Conservation (phyloP, 2,888 invertebrate species). For the Thymelicus sylvestris region DNA sequence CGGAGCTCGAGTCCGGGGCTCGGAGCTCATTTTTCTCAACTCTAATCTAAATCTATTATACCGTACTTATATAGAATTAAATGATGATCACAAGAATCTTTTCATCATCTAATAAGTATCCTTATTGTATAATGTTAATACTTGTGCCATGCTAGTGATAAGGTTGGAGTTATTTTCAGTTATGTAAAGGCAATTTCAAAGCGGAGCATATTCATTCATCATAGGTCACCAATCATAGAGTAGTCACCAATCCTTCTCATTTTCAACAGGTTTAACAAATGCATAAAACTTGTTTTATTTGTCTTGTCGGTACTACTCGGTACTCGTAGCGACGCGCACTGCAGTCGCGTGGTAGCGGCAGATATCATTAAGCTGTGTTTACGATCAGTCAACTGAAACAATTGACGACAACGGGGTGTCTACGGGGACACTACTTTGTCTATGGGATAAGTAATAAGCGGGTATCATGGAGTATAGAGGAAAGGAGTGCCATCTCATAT, state of each 20-base stretch:
- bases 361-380: constrained; percentile 64
- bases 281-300: neutral
- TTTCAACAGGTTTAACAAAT: no score
- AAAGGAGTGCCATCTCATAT: no score
- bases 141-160: constrained; percentile 17
- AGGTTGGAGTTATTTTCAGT: neutral
- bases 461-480: no score
- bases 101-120: neutral
- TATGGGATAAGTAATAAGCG: constrained; percentile 10
- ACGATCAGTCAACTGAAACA: constrained; percentile 67
- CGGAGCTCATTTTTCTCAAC: no score
- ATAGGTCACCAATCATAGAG: no score
- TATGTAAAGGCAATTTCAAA: no score
- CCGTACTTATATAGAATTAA: constrained; percentile 8
- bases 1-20: no score
- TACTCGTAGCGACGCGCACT: neutral
- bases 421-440: constrained; percentile 24
- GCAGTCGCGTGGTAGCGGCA: constrained; percentile 34
- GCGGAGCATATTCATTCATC: no score
- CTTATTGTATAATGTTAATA: no score
- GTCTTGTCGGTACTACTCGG: neutral
- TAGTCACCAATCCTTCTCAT: no score
- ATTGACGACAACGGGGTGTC: constrained; percentile 72
- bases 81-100: constrained; percentile 20
- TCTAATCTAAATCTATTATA: neutral